Percentiles rank a stretch among this genome's conserved stretches.
Evolutionary conservation across 2,797 vertebrate species (phyloP).

Genomic region (Brachyalestes nurse): DNA sequence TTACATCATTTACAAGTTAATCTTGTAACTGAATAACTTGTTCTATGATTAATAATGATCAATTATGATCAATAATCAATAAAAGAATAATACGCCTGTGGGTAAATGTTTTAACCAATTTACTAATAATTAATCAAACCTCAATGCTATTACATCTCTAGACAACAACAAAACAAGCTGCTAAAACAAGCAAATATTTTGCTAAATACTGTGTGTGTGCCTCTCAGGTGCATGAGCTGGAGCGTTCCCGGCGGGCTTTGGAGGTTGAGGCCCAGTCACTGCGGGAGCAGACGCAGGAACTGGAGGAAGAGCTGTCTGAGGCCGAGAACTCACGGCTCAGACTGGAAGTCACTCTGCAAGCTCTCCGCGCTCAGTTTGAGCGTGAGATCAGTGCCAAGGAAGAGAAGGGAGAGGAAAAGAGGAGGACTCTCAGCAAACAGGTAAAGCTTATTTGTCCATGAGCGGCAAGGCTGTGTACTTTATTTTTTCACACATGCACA

Average conservation of each 20-base stretch:
- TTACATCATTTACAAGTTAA: not conserved
- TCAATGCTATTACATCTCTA: not conserved
- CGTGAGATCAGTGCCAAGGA: slow-evolving; percentile 86
- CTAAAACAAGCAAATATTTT: not conserved
- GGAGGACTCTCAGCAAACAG: slow-evolving; percentile 89
- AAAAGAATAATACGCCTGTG: not conserved
- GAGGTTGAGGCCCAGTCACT: slow-evolving; percentile 86
- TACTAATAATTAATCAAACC: not conserved
- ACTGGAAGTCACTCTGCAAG: slow-evolving; percentile 91
- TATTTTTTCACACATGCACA: no score
- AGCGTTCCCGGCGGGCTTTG: slow-evolving; percentile 80
- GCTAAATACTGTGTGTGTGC: not conserved
- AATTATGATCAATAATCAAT: not conserved
- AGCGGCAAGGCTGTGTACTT: no score
- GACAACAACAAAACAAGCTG: not conserved
- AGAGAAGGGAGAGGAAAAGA: slow-evolving; percentile 90
- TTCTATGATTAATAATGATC: no score
- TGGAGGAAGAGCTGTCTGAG: slow-evolving; percentile 89
- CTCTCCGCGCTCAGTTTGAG: slow-evolving; percentile 91
- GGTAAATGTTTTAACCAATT: not conserved
- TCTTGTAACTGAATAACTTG: no score
- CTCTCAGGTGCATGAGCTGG: slow-evolving; percentile 89
- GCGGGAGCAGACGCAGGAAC: slow-evolving; percentile 85
- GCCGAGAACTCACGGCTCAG: slow-evolving; percentile 88
- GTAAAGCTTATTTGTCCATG: slow-evolving; percentile 47